Evolutionary conservation across 1,140 invertebrate genomes (phyloP), one percentile per base, ranked within the genome.

Genomic region (Hormaphis cornu): DNA sequence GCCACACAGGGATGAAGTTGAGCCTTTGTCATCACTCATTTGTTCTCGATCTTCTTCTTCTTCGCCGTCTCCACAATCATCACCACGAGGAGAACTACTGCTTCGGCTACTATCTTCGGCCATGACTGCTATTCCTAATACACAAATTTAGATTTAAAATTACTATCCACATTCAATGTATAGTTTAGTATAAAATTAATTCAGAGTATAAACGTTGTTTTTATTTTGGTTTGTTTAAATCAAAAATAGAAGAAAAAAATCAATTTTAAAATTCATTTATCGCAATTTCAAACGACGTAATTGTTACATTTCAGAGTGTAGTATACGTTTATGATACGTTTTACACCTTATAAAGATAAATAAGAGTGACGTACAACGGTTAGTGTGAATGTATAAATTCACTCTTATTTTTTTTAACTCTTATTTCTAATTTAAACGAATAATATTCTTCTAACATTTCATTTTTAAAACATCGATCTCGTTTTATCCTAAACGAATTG

Each of bases 41-140:
- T 66, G 28, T 14, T 66, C 61, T 30, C 28, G 42, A 10, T 66
- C 61, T 35, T 63, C 59, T 48, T 58, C 35, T 40, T 66, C 61
- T 46, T 63, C 59, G 18, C 9, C 61, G 16, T 66, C 61, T 2
- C 59, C 42, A 16, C 28, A 63, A 33, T 63, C 44, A 18, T 63
- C 59, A 7, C 12, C 44, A 20, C 61, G 61, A 20, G 44, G 26
- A 1, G 44, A 66, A 22, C 20, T 46, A 46, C 42, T 46, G 16
- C 42, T 8, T n/a, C n/a, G 9, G 35, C 40, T 58, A 35, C 35
- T 58, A 58, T 24, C 40, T 7, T 66, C 44, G 0, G 33, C 61
- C 61, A 66, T 66, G 42, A 66, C 61, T 61, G 37, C 54, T 58
- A 58, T 56, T 35, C 54, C 54, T 58, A 24, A 9, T n/a, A 8